Conservation (phyloP, 2,113 vertebrate species). For the Argyrosomus japonicus region DNA sequence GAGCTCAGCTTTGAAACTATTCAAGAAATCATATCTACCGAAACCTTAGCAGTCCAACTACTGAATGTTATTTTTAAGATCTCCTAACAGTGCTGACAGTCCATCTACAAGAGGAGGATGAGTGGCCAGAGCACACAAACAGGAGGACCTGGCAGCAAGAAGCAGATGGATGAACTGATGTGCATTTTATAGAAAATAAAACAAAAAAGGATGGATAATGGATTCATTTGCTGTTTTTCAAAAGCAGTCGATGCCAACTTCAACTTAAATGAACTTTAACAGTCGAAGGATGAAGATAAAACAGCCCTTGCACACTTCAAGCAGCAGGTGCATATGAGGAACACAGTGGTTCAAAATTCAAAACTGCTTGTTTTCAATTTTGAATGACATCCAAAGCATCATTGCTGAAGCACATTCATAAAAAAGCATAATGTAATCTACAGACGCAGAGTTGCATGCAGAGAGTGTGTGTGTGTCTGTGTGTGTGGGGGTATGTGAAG, state of each 20-base stretch:
- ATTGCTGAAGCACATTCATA: not conserved
- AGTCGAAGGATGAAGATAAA: not conserved
- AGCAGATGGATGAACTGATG: conserved; percentile 80
- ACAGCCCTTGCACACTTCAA: not conserved
- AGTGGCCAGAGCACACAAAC: conserved; percentile 85
- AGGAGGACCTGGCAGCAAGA: conserved; percentile 91
- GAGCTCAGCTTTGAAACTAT: conserved; percentile 14
- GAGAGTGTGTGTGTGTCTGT: not conserved
- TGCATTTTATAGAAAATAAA: not conserved
- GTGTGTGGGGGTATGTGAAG: not conserved
- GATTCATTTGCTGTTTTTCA: not conserved
- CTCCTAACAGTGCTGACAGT: conserved; percentile 69
- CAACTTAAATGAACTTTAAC: conserved; percentile 1
- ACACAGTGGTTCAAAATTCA: not conserved
- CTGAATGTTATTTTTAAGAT: conserved; percentile 12
- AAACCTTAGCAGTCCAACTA: conserved; percentile 7
- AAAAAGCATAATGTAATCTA: not conserved
- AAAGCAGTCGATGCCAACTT: not conserved
- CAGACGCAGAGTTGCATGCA: conserved; percentile 28
- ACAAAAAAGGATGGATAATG: no score
- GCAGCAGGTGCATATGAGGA: not conserved
- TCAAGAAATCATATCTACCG: conserved; percentile 11
- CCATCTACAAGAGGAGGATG: conserved; percentile 29
- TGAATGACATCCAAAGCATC: conserved; percentile 5
- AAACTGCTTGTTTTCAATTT: conserved; percentile 2